Conservation (phyloP, 2,797 vertebrate genomes). For the Micrastur ruficollis region DNA sequence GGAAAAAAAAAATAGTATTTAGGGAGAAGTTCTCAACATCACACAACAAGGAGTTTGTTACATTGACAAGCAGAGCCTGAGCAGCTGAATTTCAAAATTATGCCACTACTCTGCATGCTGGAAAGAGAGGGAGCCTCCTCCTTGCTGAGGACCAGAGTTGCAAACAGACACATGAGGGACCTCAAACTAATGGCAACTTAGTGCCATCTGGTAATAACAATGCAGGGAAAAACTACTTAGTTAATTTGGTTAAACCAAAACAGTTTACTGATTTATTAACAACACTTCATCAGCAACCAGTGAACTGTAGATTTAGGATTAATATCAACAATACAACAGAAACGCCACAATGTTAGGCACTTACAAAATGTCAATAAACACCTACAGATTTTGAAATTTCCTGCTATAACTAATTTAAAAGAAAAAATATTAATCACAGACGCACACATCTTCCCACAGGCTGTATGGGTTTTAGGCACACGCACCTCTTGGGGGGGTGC, state of each 20-base stretch:
- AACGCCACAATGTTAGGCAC: background rate
- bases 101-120: background rate
- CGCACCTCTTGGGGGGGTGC: no score
- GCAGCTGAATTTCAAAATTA: background rate
- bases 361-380: background rate
- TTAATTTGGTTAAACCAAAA: background rate
- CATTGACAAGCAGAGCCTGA: background rate
- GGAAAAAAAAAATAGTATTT: background rate
- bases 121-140: background rate
- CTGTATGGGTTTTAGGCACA: background rate
- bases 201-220: background rate
- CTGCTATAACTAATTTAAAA: background rate
- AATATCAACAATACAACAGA: background rate
- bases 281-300: background rate
- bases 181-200: background rate
- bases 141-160: background rate
- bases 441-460: background rate
- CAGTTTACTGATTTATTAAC: background rate
- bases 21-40: background rate
- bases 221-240: background rate
- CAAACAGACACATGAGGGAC: fast-evolving
- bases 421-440: no score
- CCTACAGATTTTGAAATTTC: background rate
- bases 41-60: background rate
- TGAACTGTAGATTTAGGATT: background rate